Evolutionary conservation across 2,888 invertebrate genomes (phyloP).

Genomic region (Gortyna flavago): DNA sequence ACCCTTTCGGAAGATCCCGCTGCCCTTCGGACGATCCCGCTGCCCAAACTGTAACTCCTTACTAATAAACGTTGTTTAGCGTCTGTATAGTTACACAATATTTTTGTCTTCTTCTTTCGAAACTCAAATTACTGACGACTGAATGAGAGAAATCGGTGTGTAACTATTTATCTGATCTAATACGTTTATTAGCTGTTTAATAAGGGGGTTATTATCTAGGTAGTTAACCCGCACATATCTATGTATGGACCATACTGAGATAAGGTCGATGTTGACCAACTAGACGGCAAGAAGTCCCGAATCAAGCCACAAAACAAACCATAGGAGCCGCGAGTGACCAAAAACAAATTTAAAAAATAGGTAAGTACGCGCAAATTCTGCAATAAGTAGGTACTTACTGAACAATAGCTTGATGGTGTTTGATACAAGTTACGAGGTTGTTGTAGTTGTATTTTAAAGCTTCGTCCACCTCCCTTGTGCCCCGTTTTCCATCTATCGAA

Average conservation of each 20-base stretch:
- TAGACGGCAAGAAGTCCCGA: background rate
- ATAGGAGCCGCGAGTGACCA: background rate
- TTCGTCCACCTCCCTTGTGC: constrained; percentile 36
- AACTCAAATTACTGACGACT: too few relatives aligned
- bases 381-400: constrained; percentile 80
- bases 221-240: background rate
- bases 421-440: constrained; percentile 79
- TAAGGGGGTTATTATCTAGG: too few relatives aligned
- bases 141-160: too few relatives aligned
- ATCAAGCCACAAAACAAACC: background rate
- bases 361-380: background rate
- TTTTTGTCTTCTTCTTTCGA: too few relatives aligned
- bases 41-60: too few relatives aligned
- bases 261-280: background rate
- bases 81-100: too few relatives aligned
- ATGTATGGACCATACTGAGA: background rate
- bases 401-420: constrained; percentile 82
- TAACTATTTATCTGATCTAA: too few relatives aligned
- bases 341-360: too few relatives aligned
- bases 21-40: too few relatives aligned
- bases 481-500: constrained; percentile 53
- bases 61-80: too few relatives aligned
- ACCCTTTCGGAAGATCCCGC: too few relatives aligned
- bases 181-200: too few relatives aligned
- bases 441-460: constrained; percentile 71